These are phyloP conservation scores for Chironomus striatipennis DNA, from an alignment of 1,140 invertebrate genomes.

Conservation along the genomic window DNA sequence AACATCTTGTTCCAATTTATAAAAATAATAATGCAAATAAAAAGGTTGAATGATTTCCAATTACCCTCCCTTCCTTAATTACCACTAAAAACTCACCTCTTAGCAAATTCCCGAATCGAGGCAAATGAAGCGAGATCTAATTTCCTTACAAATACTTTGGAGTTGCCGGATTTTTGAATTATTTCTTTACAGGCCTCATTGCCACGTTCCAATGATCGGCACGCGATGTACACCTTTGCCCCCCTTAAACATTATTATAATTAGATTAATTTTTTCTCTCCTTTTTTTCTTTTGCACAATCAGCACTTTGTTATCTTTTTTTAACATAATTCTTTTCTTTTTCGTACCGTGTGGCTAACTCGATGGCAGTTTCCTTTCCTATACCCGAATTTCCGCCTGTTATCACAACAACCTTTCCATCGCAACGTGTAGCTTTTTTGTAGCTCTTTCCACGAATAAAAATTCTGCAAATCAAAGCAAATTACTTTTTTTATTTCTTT, in stretches of 20 bases:
- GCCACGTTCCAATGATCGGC: slow-evolving; percentile 48
- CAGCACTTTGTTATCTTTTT: slow-evolving; percentile 8
- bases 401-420: slow-evolving; percentile 69
- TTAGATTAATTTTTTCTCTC: slow-evolving; percentile 15
- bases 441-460: slow-evolving; percentile 44
- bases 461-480: slow-evolving; percentile 42
- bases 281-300: background rate
- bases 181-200: background rate
- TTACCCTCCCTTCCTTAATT: no score
- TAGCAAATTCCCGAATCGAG: background rate
- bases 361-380: slow-evolving; percentile 1
- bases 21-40: no score
- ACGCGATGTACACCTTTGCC: slow-evolving; percentile 75
- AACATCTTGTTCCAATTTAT: no score
- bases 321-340: background rate
- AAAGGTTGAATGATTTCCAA: no score
- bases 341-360: slow-evolving; percentile 1
- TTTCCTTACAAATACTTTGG: background rate
- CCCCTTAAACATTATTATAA: slow-evolving; percentile 41
- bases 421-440: slow-evolving; percentile 41
- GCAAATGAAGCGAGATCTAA: slow-evolving; percentile 16
- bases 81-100: background rate
- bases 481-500: no score
- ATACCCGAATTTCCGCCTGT: slow-evolving; percentile 51
- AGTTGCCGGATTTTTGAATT: background rate